A percentile compares a stretch with the other conserved stretches of the same genome.
phyloP scores from a whole-genome alignment of 2,113 vertebrate genomes.

The Cryptotis parvus region DNA sequence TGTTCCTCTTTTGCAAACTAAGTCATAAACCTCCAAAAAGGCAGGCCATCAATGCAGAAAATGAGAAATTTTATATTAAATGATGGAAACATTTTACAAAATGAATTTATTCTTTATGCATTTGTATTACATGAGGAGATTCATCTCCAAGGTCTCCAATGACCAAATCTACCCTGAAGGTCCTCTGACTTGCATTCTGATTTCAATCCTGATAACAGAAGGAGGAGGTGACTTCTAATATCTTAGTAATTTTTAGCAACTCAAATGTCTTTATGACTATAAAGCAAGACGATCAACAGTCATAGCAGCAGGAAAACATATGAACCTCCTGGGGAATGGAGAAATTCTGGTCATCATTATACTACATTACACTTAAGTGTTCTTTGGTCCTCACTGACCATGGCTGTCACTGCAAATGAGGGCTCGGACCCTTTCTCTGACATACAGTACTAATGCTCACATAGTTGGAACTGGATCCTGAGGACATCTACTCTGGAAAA shows the following conservation, averaged over 20 bases:
- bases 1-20: constrained; percentile 17
- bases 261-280: background rate
- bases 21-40: background rate
- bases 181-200: background rate
- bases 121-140: constrained; percentile 7
- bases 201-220: background rate
- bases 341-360: background rate
- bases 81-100: constrained; percentile 7
- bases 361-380: background rate
- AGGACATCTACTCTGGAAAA: background rate
- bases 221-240: background rate
- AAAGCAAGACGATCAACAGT: constrained; percentile 8
- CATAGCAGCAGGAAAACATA: background rate
- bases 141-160: background rate
- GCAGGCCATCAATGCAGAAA: background rate
- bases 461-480: background rate
- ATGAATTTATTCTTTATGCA: background rate
- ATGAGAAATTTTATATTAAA: background rate
- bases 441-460: background rate
- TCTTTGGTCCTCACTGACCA: background rate
- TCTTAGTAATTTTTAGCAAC: background rate
- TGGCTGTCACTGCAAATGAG: background rate
- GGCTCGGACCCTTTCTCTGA: background rate
- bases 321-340: background rate
- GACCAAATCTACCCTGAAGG: background rate